Evolutionary conservation across 2,113 vertebrate genomes (phyloP), one percentile per base, ranked within the genome.

Genomic region (Geococcyx californianus): DNA sequence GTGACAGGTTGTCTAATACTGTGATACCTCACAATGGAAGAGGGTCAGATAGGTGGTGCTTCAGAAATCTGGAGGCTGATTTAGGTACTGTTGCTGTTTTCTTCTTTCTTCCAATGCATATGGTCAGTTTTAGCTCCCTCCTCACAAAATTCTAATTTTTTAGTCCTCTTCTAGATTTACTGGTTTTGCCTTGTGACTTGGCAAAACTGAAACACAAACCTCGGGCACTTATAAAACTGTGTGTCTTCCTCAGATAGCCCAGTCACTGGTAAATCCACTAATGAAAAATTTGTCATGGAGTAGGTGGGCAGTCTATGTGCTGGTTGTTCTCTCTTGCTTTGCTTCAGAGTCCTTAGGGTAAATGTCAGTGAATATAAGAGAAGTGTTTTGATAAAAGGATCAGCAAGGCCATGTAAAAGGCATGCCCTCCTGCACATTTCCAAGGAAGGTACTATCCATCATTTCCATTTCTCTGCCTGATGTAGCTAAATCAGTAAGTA

Each of bases 61-160:
- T 96, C 70, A 96, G 91, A 97, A 95, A 87, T 88, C 95, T 88
- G 87, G 85, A 95, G 81, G 64, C 77, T 95, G 13, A 87, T 96
- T 94, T 96, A 96, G 11, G 45, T 95, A 36, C 79, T 76, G 38
- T 60, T 66, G 36, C 25, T 14, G 3, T 69, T 93, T 62, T 34
- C 81, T 91, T 80, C 76, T 94, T 87, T 84, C 12, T 89, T 11
- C 16, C 67, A 63, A 54, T 79, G 56, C 23, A 11, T 85, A 73
- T 94, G 85, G 95, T 95, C 87, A 66, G 60, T 94, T 86, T 89
- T 91, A 34, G 40, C 51, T 91, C 75, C 44, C 67, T 73, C 76
- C 60, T 92, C 81, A 72, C 63, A 87, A 89, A 91, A 91, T 73
- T 92, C 26, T 51, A 25, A 33, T 59, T 87, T 73, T 94, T 81